Evolutionary conservation across 2,797 vertebrate genomes (phyloP).

Genomic region (Hipposideros larvatus): DNA sequence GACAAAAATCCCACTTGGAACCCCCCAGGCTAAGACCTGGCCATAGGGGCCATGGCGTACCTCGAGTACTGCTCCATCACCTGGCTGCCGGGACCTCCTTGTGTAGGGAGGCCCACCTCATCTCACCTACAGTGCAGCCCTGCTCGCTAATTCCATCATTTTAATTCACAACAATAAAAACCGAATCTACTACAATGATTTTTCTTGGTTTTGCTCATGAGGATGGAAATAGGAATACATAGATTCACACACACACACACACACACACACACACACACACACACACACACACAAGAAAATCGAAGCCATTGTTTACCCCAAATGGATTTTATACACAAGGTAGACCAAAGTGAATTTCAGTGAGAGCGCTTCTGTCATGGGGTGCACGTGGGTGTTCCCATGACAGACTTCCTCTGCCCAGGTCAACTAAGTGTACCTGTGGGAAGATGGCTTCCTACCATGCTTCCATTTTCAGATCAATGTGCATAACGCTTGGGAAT

Average conservation of each 20-base stretch:
- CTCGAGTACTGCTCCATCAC: not conserved
- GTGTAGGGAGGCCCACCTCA: fast-evolving
- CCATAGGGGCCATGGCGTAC: fast-evolving
- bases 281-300: not conserved
- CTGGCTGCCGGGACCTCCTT: not conserved
- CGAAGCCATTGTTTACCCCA: not conserved
- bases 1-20: not conserved
- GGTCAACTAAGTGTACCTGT: fast-evolving
- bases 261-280: not conserved
- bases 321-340: not conserved
- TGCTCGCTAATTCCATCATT: not conserved
- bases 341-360: not conserved
- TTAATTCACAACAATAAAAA: not conserved
- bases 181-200: not conserved
- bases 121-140: not conserved
- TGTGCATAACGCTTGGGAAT: not conserved
- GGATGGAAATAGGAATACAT: not conserved
- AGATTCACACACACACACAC: not conserved
- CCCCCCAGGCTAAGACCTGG: not conserved
- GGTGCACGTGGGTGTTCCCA: fast-evolving
- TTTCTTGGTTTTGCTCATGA: not conserved
- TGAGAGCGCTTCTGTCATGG: not conserved
- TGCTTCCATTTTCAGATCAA: not conserved
- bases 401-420: fast-evolving
- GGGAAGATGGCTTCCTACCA: not conserved